Evolutionary conservation across 2,113 vertebrate genomes (phyloP), one percentile per base, ranked within the genome.

Genomic region (Labrus mixtus): DNA sequence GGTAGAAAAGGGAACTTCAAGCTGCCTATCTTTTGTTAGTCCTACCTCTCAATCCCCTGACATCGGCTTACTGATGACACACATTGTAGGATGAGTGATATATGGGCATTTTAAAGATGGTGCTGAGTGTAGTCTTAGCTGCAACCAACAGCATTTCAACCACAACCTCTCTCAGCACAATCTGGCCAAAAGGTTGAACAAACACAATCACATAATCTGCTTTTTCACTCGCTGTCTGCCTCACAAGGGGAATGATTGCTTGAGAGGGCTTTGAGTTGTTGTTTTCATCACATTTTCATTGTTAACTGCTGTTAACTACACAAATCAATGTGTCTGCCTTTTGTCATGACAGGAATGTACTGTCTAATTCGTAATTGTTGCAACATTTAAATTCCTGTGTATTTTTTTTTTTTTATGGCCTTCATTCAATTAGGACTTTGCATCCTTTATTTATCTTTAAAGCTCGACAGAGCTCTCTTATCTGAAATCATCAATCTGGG

Each of bases 101-200:
- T 51, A 78, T 82, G 55, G n/a, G 43, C 53, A 51, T 83, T 84
- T 83, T 53, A 67, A 67, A 51, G n/a, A 20, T 37, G 43, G 64
- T 80, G 80, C 87, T 75, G 83, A 88, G 71, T 41, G 25, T 46
- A 53, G 58, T 51, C 37, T 73, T 37, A 36, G 68, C 58, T 65
- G 15, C 66, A 43, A 67, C 39, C 15, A 54, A 55, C 77, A 78
- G 68, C 80, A 66, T 66, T 78, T 86, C 2, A 19, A 56, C 54
- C 71, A 2, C 29, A 53, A 71, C 56, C 39, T 29, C 20, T n/a
- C 69, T 89, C 88, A 87, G 81, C 80, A 81, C 54, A 65, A 84
- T 81, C 50, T 65, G 69, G 75, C 71, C 60, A 12, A 74, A 61
- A 16, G 16, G 15, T 48, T 48, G 46, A 48, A 48, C 46, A 48